These are phyloP conservation scores for Cydia splendana DNA, from an alignment of 1,140 invertebrate species.

Conservation along the genomic window DNA sequence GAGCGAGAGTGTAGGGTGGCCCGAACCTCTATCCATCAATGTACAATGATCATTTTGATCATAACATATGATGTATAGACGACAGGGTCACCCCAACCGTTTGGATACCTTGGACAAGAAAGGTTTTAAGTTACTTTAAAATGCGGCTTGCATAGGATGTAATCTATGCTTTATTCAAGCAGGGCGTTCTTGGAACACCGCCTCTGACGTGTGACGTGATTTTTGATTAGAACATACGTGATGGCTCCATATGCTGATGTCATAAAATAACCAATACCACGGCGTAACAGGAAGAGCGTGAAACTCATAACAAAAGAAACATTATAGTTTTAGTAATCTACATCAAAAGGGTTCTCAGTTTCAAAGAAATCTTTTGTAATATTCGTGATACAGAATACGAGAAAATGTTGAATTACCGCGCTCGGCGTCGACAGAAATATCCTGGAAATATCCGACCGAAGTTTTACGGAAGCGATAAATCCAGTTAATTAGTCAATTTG, in stretches of 20 bases:
- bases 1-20: too few species aligned
- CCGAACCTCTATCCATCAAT: too few species aligned
- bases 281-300: slow-evolving; percentile 32
- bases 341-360: slow-evolving; percentile 62
- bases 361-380: slow-evolving; percentile 57
- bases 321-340: slow-evolving; percentile 50
- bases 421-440: slow-evolving; percentile 59
- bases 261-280: slow-evolving; percentile 50
- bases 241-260: slow-evolving; percentile 52
- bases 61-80: too few species aligned
- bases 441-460: slow-evolving; percentile 43
- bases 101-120: neutral
- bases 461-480: slow-evolving; percentile 72
- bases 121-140: neutral
- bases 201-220: slow-evolving; percentile 54
- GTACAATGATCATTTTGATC: too few species aligned
- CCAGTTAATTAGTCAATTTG: slow-evolving; percentile 74
- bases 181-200: slow-evolving; percentile 61
- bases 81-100: too few species aligned
- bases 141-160: neutral
- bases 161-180: slow-evolving; percentile 56
- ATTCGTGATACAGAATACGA: slow-evolving; percentile 37
- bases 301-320: slow-evolving; percentile 47
- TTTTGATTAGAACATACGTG: slow-evolving; percentile 62
- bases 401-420: slow-evolving; percentile 61